phyloP scores from a whole-genome alignment of 2,797 vertebrate genomes.

The Pangasius sanitwongsei region DNA sequence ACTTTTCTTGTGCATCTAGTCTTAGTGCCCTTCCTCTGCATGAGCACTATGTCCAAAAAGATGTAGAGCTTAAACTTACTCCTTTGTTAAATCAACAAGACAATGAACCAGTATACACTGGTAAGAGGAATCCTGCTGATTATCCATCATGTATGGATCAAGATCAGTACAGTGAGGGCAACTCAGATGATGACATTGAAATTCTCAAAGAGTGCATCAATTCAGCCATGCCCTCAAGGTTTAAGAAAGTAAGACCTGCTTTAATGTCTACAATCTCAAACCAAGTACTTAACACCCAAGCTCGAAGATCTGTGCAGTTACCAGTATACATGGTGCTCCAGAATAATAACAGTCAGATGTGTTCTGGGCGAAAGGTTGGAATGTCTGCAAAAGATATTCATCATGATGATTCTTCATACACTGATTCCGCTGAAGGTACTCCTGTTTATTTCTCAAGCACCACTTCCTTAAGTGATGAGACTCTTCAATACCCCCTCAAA shows the following conservation, averaged over 20 bases:
- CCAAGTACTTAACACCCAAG: conserved; percentile 80
- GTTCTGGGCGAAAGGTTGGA: conserved; percentile 71
- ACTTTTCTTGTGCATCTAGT: conserved; percentile 99
- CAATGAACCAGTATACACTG: conserved; percentile 71
- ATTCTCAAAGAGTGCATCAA: conserved; percentile 96
- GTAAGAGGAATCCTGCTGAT: conserved; percentile 79
- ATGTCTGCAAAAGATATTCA: conserved; percentile 76
- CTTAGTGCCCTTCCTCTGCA: conserved; percentile 94
- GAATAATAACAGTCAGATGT: conserved; percentile 75
- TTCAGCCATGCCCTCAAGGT: conserved; percentile 91
- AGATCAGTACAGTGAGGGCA: conserved; percentile 82
- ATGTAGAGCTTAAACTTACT: conserved; percentile 93
- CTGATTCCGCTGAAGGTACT: conserved; percentile 89
- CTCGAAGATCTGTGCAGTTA: conserved; percentile 80
- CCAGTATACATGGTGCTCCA: conserved; percentile 95
- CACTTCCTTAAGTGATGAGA: conserved; percentile 91
- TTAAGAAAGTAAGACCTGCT: conserved; percentile 87
- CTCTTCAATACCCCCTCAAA: conserved; percentile 82
- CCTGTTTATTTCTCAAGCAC: conserved; percentile 91
- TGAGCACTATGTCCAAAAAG: conserved; percentile 95
- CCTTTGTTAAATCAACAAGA: conserved; percentile 86
- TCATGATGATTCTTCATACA: conserved; percentile 86
- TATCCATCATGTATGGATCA: conserved; percentile 64
- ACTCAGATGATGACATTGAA: conserved; percentile 90
- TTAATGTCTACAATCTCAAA: conserved; percentile 80